These are phyloP conservation scores for Macaca mulatta DNA, from an alignment of 2,113 vertebrate species.

Conservation along the genomic window DNA sequence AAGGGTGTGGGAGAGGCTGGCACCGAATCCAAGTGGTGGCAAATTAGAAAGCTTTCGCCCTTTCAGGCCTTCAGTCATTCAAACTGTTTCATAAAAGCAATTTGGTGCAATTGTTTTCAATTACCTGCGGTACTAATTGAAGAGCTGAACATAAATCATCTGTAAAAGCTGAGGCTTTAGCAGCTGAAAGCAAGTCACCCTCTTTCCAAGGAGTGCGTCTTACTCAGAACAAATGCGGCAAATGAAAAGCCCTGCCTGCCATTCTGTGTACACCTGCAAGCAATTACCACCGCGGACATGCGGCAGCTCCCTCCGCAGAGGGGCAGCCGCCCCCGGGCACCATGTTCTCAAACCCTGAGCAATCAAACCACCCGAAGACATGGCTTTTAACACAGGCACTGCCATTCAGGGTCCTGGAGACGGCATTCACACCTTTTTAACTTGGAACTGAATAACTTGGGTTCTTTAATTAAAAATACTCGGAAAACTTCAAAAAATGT, in stretches of 20 bases:
- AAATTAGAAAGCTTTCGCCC: conserved; percentile 2
- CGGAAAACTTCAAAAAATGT: conserved; percentile 10
- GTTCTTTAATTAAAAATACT: not conserved
- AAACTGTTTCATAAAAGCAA: conserved; percentile 51
- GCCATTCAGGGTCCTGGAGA: not conserved
- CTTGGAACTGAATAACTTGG: not conserved
- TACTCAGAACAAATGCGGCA: not conserved
- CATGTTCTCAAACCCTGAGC: not conserved
- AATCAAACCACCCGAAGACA: not conserved
- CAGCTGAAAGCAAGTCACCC: conserved; percentile 34
- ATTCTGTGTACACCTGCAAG: conserved; percentile 46
- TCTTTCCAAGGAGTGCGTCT: conserved; percentile 5
- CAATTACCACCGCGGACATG: not conserved
- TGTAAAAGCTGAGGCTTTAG: conserved; percentile 27
- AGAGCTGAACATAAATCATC: conserved; percentile 51
- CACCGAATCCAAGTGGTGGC: not conserved
- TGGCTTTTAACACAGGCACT: not conserved
- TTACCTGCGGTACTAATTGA: conserved; percentile 65
- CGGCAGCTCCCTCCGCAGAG: not conserved
- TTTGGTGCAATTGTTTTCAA: conserved; percentile 46
- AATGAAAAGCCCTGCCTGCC: not conserved
- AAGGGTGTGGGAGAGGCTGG: not conserved
- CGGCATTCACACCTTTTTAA: not conserved
- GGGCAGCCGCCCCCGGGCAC: not conserved
- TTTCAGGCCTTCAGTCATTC: conserved; percentile 31